Evolutionary conservation across 1,140 invertebrate species (phyloP), one percentile per base, ranked within the genome.

Genomic region (Heliconius himera): DNA sequence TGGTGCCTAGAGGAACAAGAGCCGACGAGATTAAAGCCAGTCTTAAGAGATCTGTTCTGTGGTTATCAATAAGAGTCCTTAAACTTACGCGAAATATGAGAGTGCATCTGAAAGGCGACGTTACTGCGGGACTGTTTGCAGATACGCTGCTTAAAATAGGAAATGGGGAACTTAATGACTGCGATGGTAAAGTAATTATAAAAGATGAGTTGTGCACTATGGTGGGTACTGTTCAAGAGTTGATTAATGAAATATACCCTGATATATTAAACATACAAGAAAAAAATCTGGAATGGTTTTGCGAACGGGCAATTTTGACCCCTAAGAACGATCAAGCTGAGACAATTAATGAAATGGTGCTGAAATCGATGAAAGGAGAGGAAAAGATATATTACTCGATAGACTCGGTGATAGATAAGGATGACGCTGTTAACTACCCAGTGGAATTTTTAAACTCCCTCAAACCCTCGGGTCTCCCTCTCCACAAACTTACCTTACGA

Each of bases 1-100:
- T 95, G 77, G 88, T 95, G 71, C 81, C 84, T 74, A 73, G 87
- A 83, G 85, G 86, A 82, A 93, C 89, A 81, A 81, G 82, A 74
- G 89, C 88, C 74, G 85, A 87, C 78, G 87, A 87, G 85, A 87
- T 83, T 74, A 85, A 85, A 82, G 81, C 81, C 74, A 84, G 71
- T 60, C 71, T 84, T 79, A 88, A 88, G 83, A 82, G 79, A 81
- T 89, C 87, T 16, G 75, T 79, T 76, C 56, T 89, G 79, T 87
- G 86, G 84, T 79, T 54, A 73, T 88, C 70, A 83, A 82, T 79
- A 88, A 85, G 83, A 41, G 9, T 3, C 38, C 83, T 87, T 73
- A 76, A 84, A 66, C 81, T 89, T 77, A 87, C 80, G 81, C 85
- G 82, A 70, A 88, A 89, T 72, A 88, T 89, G 83, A 79, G 84